These are phyloP conservation scores for Coremacera marginata DNA, from an alignment of 2,888 invertebrate species.

Conservation along the genomic window DNA sequence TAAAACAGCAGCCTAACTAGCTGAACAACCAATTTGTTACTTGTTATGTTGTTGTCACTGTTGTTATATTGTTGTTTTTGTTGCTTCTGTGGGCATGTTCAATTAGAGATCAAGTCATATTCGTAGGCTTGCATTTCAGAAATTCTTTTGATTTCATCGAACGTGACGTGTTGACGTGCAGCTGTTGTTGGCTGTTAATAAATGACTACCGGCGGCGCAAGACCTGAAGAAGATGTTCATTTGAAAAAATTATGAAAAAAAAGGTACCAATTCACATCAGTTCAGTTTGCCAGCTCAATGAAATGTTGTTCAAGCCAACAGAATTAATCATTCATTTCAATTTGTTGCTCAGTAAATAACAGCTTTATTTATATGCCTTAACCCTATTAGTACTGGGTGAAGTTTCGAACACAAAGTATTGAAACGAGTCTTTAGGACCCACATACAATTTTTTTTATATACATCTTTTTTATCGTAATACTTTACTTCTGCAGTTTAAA, in stretches of 20 bases:
- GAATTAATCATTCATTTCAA: conserved; percentile 10
- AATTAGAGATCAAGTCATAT: neutral
- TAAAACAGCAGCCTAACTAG: too few relatives aligned
- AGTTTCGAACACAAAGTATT: too few relatives aligned
- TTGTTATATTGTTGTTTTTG: neutral
- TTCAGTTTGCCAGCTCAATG: too few relatives aligned
- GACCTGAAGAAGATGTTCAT: neutral
- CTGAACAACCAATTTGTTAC: neutral
- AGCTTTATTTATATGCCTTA: neutral
- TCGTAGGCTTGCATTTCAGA: neutral
- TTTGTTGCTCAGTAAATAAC: conserved; percentile 20
- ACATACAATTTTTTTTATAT: too few relatives aligned
- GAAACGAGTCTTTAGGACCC: too few relatives aligned
- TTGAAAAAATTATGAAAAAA: neutral
- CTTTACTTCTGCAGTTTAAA: too few relatives aligned
- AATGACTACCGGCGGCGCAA: neutral
- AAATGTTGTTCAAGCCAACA: neutral
- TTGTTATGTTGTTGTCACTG: neutral
- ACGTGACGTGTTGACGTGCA: conserved; percentile 6
- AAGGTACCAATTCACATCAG: neutral
- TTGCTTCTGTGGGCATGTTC: neutral
- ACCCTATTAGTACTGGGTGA: too few relatives aligned
- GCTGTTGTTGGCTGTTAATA: conserved; percentile 5
- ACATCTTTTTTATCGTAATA: too few relatives aligned
- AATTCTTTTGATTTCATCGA: neutral